Base-by-base conservation (phyloP, 2,797 vertebrate species). In the Apogon hyalosoma region DNA sequence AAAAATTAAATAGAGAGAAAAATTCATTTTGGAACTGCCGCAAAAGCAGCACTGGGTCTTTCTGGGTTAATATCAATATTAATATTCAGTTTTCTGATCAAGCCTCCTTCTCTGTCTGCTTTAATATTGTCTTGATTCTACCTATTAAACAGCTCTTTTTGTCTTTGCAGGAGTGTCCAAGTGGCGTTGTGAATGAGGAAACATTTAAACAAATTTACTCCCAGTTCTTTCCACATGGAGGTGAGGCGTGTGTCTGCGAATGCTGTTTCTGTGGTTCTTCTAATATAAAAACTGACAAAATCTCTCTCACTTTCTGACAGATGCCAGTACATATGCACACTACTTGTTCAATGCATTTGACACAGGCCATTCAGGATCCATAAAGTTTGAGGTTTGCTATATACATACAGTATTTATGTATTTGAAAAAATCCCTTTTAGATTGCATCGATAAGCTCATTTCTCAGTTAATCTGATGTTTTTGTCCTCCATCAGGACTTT, bases 311-410 rank as follows among this genome's bases (percentile, higher is more conserved):
- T 33, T 16, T 53, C 41, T 58, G 94, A 57, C 89, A 99, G 98
- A 99, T 87, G 97, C 96, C 62, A 97, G 96, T 74, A 96, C 95
- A 28, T 99, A 99, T 0, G 98, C 98, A 57, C 98, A 99, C 82
- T 98, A 96, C 91, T 93, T 99, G 85, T 99, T 99, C 91, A 98
- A 98, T n/a, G 96, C 98, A 0, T 99, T 99, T 57, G 98, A 99
- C 91, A 94, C 96, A 4, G 95, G 94, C 74, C 93, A 96, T 63
- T 96, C 92, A 16, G 98, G 97, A 85, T 96, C 96, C 86, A 97
- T 99, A 87, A 99, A 96, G 91, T 99, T 99, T 77, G 97, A 99
- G 97, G 97, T 99, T 91, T 90, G 92, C 40, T 63, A 54, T 6
- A 19, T 40, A 64, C 1, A 8, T 1, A 6, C 7, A 41, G n/a